Percentiles rank a stretch among this genome's conserved stretches.
Conservation (phyloP, 1,140 invertebrate species). For the Tribolium madens region DNA sequence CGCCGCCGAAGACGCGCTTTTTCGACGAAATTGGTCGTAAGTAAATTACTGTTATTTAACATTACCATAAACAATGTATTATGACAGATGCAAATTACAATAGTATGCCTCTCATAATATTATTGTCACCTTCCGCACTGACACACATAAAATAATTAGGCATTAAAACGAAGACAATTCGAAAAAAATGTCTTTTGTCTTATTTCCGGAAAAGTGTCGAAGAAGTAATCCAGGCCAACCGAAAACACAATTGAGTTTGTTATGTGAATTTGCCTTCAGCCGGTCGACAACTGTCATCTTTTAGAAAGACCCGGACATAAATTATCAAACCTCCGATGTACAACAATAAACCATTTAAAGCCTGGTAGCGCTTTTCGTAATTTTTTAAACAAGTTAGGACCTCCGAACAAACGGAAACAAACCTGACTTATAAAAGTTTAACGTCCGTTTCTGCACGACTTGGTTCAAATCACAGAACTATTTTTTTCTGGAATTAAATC, state of each 20-base stretch:
- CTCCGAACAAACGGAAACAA: not conserved
- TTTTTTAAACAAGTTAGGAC: not conserved
- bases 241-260: slow-evolving; percentile 41
- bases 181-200: slow-evolving; percentile 34
- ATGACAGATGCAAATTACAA: slow-evolving; percentile 39
- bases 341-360: too few relatives aligned
- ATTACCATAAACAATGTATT: slow-evolving; percentile 12
- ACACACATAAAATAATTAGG: slow-evolving; percentile 44
- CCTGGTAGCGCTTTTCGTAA: not conserved
- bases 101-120: slow-evolving; percentile 34
- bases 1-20: slow-evolving; percentile 66
- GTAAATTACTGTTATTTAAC: slow-evolving; percentile 58
- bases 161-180: slow-evolving; percentile 33
- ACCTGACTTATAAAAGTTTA: not conserved
- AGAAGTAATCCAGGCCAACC: slow-evolving; percentile 44
- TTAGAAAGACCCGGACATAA: not conserved
- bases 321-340: not conserved
- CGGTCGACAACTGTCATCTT: slow-evolving; percentile 1
- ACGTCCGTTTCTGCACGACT: not conserved
- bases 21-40: slow-evolving; percentile 72
- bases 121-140: slow-evolving; percentile 50
- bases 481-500: not conserved
- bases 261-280: slow-evolving; percentile 15
- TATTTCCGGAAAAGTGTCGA: slow-evolving; percentile 51
- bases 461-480: not conserved